Base-by-base conservation (phyloP, 2,888 invertebrate species). In the Synergus itoensis region DNA sequence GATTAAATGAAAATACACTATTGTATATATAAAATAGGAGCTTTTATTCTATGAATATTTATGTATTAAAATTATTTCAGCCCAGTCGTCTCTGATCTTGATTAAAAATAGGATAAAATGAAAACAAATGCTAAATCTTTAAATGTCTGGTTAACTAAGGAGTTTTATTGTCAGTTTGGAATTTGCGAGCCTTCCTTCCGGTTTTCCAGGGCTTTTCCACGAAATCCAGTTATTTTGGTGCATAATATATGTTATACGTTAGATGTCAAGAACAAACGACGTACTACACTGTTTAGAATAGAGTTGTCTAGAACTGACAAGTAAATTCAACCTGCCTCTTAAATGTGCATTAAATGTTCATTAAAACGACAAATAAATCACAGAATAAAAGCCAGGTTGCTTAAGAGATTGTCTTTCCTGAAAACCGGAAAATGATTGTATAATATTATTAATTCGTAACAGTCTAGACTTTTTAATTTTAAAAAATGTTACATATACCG, bases 211-310 rank as follows among this genome's bases (percentile, higher is more conserved):
- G 4, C 43, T 45, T 60, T 60, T 21, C 12, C 21, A 1, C 11
- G 41, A 41, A 16, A 65, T 60, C 21, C 18, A 64, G 41, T 11
- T 41, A 65, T 41, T 65, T 65, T 65, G 11, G 41, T 41, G 65
- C 40, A 41, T 43, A 65, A 65, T 73, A 60, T 80, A 77, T 79
- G 67, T 65, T 76, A 77, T 16, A 69, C 77, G 77, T 60, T 75
- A 21, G 77, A 69, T 82, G 80, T 81, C 82, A 81, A 76, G 11
- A 77, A 18, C 82, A 81, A 79, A 60, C 48, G 77, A 65, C 80
- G 78, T 77, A 36, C 18, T 5, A 77, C 60, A n/a, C 7, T 60
- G 18, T 14, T 36, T 43, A 43, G 65, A 41, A 41, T 65, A 41
- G 41, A 65, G 9, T 41, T 65, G 65, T 65, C 41, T 41, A 41